Conservation (phyloP, 2,797 vertebrate genomes). For the Falco columbarius region DNA sequence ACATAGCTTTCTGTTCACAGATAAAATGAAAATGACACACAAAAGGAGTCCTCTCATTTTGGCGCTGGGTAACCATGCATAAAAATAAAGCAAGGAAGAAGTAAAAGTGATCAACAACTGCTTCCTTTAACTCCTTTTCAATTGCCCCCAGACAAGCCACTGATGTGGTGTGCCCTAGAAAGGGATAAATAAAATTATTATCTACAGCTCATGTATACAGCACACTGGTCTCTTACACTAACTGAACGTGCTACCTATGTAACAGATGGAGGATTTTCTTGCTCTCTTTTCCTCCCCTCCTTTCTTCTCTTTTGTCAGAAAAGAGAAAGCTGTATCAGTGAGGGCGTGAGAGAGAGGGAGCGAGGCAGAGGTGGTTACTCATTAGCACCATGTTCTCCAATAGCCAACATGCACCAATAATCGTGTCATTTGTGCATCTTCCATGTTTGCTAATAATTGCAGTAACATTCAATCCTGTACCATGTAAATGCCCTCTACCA, state of each 20-base stretch:
- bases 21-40: conserved; percentile 32
- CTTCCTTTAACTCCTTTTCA: conserved; percentile 22
- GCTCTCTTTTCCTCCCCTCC: neutral
- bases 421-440: neutral
- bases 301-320: neutral
- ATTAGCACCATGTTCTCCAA: accelerated
- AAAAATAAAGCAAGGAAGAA: conserved; percentile 41
- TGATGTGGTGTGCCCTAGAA: conserved; percentile 3
- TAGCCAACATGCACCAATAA: neutral
- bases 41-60: conserved; percentile 13
- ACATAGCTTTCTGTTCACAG: neutral
- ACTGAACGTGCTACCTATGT: neutral
- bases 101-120: neutral
- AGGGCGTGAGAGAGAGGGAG: neutral
- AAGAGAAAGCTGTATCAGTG: neutral
- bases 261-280: neutral
- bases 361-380: neutral
- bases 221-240: neutral
- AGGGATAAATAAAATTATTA: neutral
- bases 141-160: neutral
- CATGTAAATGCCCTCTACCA: neutral
- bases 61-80: neutral
- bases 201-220: neutral
- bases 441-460: neutral
- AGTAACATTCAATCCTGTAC: neutral